phyloP scores from a whole-genome alignment of 2,797 vertebrate genomes.

The Cephalopachus bancanus region DNA sequence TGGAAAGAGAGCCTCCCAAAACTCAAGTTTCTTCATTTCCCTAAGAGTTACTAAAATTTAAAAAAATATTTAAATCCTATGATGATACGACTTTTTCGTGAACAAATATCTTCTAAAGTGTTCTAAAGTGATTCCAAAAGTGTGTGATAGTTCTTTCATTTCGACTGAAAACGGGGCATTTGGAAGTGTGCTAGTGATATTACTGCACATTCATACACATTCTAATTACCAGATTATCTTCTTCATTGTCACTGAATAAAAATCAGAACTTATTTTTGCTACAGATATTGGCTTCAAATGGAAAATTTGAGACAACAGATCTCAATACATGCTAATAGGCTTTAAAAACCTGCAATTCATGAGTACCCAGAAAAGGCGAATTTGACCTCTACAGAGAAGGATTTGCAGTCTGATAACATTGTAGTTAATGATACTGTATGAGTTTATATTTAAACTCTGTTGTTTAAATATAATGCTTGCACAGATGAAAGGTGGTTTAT shows the following conservation, averaged over 20 bases:
- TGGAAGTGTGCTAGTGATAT: neutral
- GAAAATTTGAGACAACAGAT: conserved; percentile 11
- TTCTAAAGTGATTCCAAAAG: conserved; percentile 9
- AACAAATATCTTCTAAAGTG: neutral
- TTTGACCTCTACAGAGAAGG: neutral
- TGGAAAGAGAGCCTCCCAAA: neutral
- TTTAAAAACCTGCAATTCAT: neutral
- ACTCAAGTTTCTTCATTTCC: neutral
- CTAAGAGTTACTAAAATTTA: neutral
- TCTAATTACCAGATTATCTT: conserved; percentile 20
- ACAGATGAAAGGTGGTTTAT: neutral
- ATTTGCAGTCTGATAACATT: neutral
- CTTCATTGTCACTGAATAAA: conserved; percentile 5
- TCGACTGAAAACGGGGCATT: neutral
- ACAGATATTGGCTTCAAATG: conserved; percentile 10
- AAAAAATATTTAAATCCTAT: conserved; percentile 40
- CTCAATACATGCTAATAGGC: neutral
- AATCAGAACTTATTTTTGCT: neutral
- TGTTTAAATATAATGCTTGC: neutral
- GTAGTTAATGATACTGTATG: neutral
- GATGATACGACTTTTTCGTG: conserved; percentile 12
- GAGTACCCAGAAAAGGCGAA: neutral
- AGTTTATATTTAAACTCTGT: neutral
- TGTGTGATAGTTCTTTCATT: neutral
- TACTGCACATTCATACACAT: neutral